A percentile compares a stretch with the other conserved stretches of the same genome.
Evolutionary conservation across 2,888 invertebrate genomes (phyloP).

Genomic region (Digitonthophagus gazella): DNA sequence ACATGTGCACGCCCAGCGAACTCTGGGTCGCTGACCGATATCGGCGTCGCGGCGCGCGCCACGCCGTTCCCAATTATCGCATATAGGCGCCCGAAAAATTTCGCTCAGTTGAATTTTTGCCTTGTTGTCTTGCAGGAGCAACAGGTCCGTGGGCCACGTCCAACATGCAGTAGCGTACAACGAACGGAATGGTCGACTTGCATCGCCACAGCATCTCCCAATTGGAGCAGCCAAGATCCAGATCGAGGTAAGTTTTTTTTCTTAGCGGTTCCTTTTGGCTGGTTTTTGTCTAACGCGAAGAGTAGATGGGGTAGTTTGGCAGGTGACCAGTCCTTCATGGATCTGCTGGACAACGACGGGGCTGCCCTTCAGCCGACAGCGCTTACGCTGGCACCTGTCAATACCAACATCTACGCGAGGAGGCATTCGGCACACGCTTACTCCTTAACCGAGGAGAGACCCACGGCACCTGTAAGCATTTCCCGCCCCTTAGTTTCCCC

Average conservation of each 20-base stretch:
- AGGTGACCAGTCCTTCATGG: slow-evolving; percentile 43
- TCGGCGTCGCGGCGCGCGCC: not conserved
- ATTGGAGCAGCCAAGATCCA: slow-evolving; percentile 41
- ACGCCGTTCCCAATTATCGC: not conserved
- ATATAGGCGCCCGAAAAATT: not conserved
- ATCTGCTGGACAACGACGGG: slow-evolving; percentile 42
- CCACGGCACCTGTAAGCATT: slow-evolving; percentile 18
- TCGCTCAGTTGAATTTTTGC: not conserved
- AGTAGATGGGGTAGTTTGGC: slow-evolving; percentile 47
- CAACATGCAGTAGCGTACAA: slow-evolving; percentile 38
- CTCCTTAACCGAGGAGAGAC: slow-evolving; percentile 41
- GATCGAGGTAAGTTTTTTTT: slow-evolving; percentile 42
- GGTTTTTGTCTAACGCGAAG: slow-evolving; percentile 7
- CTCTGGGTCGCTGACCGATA: not conserved
- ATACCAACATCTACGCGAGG: slow-evolving; percentile 48
- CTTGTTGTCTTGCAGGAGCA: slow-evolving; percentile 36
- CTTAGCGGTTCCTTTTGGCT: not conserved
- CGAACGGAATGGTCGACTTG: slow-evolving; percentile 42
- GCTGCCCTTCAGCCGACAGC: slow-evolving; percentile 40
- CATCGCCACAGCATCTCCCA: slow-evolving; percentile 42
- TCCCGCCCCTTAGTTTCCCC: not conserved
- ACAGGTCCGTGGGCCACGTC: slow-evolving; percentile 39
- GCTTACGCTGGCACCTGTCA: slow-evolving; percentile 46
- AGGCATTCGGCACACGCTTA: slow-evolving; percentile 49
- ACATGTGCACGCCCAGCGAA: not conserved